Evolutionary conservation across 2,888 invertebrate genomes (phyloP).

Genomic region (Cantharis flavilabris): DNA sequence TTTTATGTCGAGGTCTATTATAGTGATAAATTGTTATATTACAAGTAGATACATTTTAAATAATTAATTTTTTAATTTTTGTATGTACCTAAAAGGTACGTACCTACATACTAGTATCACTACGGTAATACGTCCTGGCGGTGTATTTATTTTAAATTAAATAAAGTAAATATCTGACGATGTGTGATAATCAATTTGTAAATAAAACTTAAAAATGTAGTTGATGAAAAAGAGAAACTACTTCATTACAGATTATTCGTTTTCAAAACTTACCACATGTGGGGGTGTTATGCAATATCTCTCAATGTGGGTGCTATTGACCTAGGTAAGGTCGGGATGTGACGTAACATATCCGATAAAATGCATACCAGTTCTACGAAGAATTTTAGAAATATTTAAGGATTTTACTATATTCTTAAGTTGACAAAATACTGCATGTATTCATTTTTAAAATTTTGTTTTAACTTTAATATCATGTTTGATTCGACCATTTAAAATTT

Average conservation of each 20-base stretch:
- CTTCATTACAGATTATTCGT: not conserved
- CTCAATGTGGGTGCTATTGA: constrained; percentile 27
- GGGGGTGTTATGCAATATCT: constrained; percentile 23
- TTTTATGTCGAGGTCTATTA: too few relatives aligned
- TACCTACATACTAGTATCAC: too few relatives aligned
- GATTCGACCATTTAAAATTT: too few relatives aligned
- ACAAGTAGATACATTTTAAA: too few relatives aligned
- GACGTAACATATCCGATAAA: constrained; percentile 30
- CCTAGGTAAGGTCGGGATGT: constrained; percentile 33
- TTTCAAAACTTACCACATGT: constrained; percentile 18
- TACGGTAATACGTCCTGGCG: too few relatives aligned
- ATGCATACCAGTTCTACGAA: constrained; percentile 24
- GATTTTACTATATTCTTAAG: not conserved
- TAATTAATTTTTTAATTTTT: too few relatives aligned
- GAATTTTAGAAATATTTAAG: not conserved
- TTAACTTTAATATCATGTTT: too few relatives aligned
- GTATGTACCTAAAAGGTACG: too few relatives aligned
- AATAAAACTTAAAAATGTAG: not conserved
- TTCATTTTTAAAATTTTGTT: too few relatives aligned
- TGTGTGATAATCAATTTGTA: not conserved
- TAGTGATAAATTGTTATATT: too few relatives aligned
- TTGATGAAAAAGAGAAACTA: not conserved
- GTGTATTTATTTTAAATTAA: too few relatives aligned
- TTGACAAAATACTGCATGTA: not conserved
- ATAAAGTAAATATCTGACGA: too few relatives aligned